Conservation (phyloP, 2,797 vertebrate species). For the Paramormyrops hopkinsi region DNA sequence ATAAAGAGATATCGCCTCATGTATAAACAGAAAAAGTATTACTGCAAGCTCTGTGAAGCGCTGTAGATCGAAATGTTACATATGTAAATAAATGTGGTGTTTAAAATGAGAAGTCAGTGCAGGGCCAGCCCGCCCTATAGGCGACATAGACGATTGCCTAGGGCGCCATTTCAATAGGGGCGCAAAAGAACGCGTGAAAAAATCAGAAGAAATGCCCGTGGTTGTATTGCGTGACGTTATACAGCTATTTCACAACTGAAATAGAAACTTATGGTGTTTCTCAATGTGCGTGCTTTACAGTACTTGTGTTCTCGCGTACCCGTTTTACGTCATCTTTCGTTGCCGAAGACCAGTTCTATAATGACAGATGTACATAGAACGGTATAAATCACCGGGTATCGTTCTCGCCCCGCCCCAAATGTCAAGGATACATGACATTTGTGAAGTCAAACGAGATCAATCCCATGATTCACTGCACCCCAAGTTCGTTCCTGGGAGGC, state of each 20-base stretch:
- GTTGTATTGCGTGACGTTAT: not conserved
- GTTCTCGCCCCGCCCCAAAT: not conserved
- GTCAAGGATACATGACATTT: not conserved
- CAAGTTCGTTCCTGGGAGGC: not conserved
- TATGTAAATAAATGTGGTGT: not conserved
- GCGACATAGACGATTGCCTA: not conserved
- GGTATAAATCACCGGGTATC: not conserved
- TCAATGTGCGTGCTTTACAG: not conserved
- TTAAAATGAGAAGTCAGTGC: not conserved
- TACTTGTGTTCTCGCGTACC: not conserved
- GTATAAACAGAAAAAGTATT: not conserved
- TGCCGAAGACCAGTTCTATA: not conserved
- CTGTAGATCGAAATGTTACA: not conserved
- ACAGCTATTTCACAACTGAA: not conserved
- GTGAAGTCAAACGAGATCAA: not conserved
- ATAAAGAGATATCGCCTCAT: not conserved
- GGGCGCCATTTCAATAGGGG: not conserved
- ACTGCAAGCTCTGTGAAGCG: not conserved
- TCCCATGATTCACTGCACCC: not conserved
- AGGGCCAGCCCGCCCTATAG: not conserved
- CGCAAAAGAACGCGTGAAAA: not conserved
- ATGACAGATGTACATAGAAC: not conserved
- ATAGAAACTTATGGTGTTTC: not conserved
- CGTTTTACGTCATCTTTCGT: not conserved
- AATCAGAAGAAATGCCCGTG: not conserved